Percentiles rank a stretch among this genome's conserved stretches.
These are phyloP conservation scores for Holacanthus passer DNA, from an alignment of 2,113 vertebrate genomes.

Conservation along the genomic window DNA sequence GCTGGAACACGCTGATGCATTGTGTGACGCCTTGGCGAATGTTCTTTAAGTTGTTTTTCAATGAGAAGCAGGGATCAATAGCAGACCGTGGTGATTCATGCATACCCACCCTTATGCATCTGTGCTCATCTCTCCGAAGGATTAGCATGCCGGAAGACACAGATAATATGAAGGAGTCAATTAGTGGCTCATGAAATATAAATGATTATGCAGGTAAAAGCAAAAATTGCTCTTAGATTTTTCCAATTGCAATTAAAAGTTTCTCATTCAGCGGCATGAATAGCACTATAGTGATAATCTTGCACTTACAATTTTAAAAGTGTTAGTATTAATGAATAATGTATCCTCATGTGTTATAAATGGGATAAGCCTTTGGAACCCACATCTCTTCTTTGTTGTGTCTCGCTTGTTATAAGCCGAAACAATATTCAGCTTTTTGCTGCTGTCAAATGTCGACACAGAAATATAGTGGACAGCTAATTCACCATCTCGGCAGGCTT, in stretches of 20 bases:
- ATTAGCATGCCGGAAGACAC: slow-evolving; percentile 60
- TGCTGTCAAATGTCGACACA: slow-evolving; percentile 36
- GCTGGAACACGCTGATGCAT: slow-evolving; percentile 75
- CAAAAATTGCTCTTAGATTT: slow-evolving; percentile 30
- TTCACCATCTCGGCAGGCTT: slow-evolving; percentile 54
- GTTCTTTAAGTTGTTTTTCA: slow-evolving; percentile 86
- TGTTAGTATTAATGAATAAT: slow-evolving; percentile 25
- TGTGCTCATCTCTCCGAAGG: slow-evolving; percentile 50
- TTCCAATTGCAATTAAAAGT: slow-evolving; percentile 33
- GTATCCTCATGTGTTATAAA: slow-evolving; percentile 14
- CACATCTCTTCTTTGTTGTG: slow-evolving; percentile 21
- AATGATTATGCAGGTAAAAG: slow-evolving; percentile 60
- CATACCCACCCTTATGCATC: slow-evolving; percentile 50
- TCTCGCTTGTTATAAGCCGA: slow-evolving; percentile 15
- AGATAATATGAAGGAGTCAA: slow-evolving; percentile 58
- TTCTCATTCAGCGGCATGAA: slow-evolving; percentile 23
- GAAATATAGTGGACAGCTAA: slow-evolving; percentile 53
- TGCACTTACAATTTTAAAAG: slow-evolving; percentile 31
- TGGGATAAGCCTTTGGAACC: not conserved
- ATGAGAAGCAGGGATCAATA: slow-evolving; percentile 78
- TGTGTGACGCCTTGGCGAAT: slow-evolving; percentile 76
- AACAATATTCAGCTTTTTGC: slow-evolving; percentile 29
- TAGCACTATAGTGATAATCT: slow-evolving; percentile 12
- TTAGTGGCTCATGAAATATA: slow-evolving; percentile 68
- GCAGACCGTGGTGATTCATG: slow-evolving; percentile 70